A percentile compares a stretch with the other conserved stretches of the same genome.
Evolutionary conservation across 2,888 invertebrate genomes (phyloP).

Genomic region (Rhorus exstirpatorius): DNA sequence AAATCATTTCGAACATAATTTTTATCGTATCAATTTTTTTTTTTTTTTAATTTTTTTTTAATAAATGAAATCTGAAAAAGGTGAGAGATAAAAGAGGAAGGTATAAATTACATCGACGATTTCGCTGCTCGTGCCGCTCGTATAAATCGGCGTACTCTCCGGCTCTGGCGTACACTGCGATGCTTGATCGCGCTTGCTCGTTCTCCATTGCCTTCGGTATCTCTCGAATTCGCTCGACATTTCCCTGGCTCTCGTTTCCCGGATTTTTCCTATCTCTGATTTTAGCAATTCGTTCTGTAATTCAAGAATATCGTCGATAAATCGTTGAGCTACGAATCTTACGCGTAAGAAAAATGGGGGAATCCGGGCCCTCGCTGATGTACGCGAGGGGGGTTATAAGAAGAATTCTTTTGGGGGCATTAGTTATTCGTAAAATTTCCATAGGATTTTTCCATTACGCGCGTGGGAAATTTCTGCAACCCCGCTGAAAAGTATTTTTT

Average conservation of each 20-base stretch:
- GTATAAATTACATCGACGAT: slow-evolving; percentile 77
- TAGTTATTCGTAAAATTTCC: too few species aligned
- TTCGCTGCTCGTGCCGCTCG: slow-evolving; percentile 76
- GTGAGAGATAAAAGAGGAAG: slow-evolving; percentile 10
- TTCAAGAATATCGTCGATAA: neutral
- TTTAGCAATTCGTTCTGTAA: slow-evolving; percentile 73
- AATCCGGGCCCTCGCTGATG: neutral
- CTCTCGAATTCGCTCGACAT: slow-evolving; percentile 77
- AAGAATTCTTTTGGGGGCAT: too few species aligned
- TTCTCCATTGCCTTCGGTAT: slow-evolving; percentile 74
- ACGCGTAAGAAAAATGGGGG: neutral
- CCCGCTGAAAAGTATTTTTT: too few species aligned
- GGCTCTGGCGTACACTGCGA: slow-evolving; percentile 78
- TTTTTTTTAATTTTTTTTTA: neutral
- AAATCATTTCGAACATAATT: too few species aligned
- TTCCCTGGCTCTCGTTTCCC: slow-evolving; percentile 70
- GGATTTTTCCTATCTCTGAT: slow-evolving; percentile 74
- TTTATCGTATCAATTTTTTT: neutral
- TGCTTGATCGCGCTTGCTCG: slow-evolving; percentile 76
- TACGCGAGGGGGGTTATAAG: too few species aligned
- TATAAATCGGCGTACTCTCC: slow-evolving; percentile 62
- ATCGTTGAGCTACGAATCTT: neutral
- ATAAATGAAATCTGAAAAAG: too few species aligned
- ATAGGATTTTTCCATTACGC: too few species aligned
- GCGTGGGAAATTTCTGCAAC: too few species aligned